Evolutionary conservation across 2,113 vertebrate species (phyloP), one percentile per base, ranked within the genome.

Genomic region (Pholis gunnellus): DNA sequence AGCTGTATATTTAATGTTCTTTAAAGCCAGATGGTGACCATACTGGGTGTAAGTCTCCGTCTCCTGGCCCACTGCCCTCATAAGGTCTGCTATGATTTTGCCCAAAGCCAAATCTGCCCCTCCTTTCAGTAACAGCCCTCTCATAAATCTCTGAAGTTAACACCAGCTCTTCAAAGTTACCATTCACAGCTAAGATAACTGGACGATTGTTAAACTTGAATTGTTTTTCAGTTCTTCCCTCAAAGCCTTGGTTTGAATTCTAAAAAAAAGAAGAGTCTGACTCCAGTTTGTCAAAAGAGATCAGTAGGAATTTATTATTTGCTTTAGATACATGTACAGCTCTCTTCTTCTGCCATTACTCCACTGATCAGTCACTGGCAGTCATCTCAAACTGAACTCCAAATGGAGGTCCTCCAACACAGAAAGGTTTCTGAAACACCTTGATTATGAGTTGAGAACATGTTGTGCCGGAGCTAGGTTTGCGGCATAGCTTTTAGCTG

Each of bases 241-340:
- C 31, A 29, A 81, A 66, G 40, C 75, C 61, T 76, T 76, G 42
- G 25, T 42, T 66, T 78, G 50, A 85, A 63, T 72, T 65, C 20
- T 34, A 15, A 69, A 83, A 69, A 83, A 75, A 87, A 91, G 42
- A 83, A 63, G 4, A 71, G 57, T 70, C 79, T 18, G 82, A 93
- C 85, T 86, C 82, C 78, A 72, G 72, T 88, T 92, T 93, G 87
- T 93, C 91, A 90, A 94, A 94, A 94, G 87, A 93, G 90, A 94
- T 94, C 92, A 94, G 91, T 92, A 91, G 91, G 89, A 94, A 95
- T 95, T 95, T 94, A 95, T 93, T 94, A 85, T 90, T 91, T 92
- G 88, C 91, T 93, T 92, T 86, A 90, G 94, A 93, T 90, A 94
- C 91, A 94, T 81, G 84, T 90, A 94, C 94, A 95, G 71, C 78